A percentile compares a stretch with the other conserved stretches of the same genome.
phyloP scores from a whole-genome alignment of 2,888 invertebrate genomes.

The Alsophila aescularia region DNA sequence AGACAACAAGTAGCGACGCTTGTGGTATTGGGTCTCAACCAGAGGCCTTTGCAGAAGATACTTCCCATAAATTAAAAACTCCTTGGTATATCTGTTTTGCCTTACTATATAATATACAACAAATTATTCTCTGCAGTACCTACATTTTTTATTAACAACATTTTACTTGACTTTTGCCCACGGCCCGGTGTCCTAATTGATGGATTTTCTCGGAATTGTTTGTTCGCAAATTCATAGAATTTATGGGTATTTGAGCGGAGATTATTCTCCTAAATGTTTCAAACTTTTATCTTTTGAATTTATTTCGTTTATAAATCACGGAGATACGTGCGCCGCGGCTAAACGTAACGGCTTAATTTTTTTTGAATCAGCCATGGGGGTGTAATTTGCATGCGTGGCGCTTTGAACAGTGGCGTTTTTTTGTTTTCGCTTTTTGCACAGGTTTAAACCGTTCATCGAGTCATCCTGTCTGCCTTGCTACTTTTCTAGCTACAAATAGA shows the following conservation, averaged over 20 bases:
- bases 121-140: no score
- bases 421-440: background rate
- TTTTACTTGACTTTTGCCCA: background rate
- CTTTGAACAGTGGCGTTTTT: constrained; percentile 9
- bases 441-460: no score
- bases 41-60: no score
- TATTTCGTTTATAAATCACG: constrained; percentile 54
- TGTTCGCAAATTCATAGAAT: constrained; percentile 29
- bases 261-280: constrained; percentile 40
- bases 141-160: no score
- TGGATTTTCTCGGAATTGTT: constrained; percentile 18
- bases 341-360: constrained; percentile 32
- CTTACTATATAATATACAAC: no score
- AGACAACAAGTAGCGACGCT: no score
- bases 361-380: constrained; percentile 20
- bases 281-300: constrained; percentile 49
- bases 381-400: constrained; percentile 11
- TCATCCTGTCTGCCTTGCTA: no score
- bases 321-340: constrained; percentile 38
- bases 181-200: constrained; percentile 5
- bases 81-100: no score
- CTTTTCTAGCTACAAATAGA: no score
- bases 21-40: no score
- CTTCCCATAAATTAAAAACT: no score
- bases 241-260: constrained; percentile 39